Base-by-base conservation (phyloP, 1,140 invertebrate genomes). In the Galendromus occidentalis region DNA sequence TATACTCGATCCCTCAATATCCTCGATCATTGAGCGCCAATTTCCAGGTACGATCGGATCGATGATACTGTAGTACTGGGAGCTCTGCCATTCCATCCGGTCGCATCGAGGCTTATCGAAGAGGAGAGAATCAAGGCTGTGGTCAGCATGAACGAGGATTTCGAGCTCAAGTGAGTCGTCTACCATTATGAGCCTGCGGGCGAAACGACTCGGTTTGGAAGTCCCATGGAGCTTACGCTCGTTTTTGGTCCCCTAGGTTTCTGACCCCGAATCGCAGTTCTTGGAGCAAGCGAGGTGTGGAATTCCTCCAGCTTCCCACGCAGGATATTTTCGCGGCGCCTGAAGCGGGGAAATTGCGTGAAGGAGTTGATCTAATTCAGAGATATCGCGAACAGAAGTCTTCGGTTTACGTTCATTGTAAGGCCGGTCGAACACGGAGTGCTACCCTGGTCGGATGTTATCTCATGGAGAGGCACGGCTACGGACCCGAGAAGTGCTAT, bases 371-470 rank as follows among this genome's bases (percentile, higher is more conserved):
- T 47, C 96, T 97, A 74, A 95, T 97, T 17, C 82, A 86, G 67
- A 79, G 83, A 71, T 71, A 76, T 29, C 59, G 33, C 25, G 28
- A 64, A 14, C 33, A 51, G 29, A 67, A 67, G 6, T 82, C 82
- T 12, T 84, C 83, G 4, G 91, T 97, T 44, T 98, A 98, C 78
- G 91, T 98, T 0, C 95, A 98, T 76, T 98, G 94, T 73, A 98
- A 98, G 78, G 95, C 95, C 55, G 95, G 94, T 0, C 78, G 94
- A 70, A 98, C 95, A 22, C 76, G 94, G 59, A 96, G 91, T 80
- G 91, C 93, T 5, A 97, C 93, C 0, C 79, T 98, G 42, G 93
- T 96, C 39, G 91, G 88, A 2, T 97, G 93, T 77, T 98, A 97
- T 77, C 80, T 98, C 17, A 95, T 98, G 83, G 78, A 84, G 80